These are phyloP conservation scores for Xylota sylvarum DNA, from an alignment of 2,888 invertebrate genomes.

Conservation along the genomic window DNA sequence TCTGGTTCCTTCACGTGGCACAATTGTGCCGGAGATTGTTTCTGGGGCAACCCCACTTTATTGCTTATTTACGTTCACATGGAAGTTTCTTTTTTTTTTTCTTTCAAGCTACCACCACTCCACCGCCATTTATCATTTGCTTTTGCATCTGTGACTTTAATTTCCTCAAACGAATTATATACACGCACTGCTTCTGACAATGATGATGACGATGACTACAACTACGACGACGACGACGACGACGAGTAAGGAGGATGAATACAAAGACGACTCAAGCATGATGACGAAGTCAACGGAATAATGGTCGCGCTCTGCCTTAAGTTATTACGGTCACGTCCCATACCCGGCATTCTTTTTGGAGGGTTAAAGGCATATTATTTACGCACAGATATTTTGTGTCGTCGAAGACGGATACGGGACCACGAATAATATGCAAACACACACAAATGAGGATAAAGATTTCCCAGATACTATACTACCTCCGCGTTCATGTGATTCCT, in stretches of 20 bases:
- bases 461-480: constrained; percentile 19
- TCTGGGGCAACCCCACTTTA: constrained; percentile 23
- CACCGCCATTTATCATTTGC: constrained; percentile 30
- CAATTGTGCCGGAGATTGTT: constrained; percentile 16
- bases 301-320: constrained; percentile 41
- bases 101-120: background rate
- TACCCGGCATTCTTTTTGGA: constrained; percentile 44
- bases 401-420: constrained; percentile 50
- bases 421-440: constrained; percentile 29
- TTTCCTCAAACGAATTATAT: constrained; percentile 37
- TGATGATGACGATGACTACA: background rate
- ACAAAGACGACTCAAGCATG: background rate
- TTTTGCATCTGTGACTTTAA: constrained; percentile 53
- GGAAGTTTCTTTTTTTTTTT: background rate
- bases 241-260: background rate
- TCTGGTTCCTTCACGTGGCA: background rate
- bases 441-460: constrained; percentile 47
- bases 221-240: background rate
- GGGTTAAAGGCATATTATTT: constrained; percentile 61
- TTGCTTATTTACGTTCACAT: constrained; percentile 15
- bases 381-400: constrained; percentile 65
- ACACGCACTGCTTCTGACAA: constrained; percentile 27
- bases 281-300: constrained; percentile 15
- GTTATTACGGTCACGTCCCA: constrained; percentile 63
- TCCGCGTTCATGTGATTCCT: constrained; percentile 21